Percentiles rank a stretch among this genome's conserved stretches.
These are phyloP conservation scores for Physocephala rufipes DNA, from an alignment of 2,888 invertebrate species.

Conservation along the genomic window DNA sequence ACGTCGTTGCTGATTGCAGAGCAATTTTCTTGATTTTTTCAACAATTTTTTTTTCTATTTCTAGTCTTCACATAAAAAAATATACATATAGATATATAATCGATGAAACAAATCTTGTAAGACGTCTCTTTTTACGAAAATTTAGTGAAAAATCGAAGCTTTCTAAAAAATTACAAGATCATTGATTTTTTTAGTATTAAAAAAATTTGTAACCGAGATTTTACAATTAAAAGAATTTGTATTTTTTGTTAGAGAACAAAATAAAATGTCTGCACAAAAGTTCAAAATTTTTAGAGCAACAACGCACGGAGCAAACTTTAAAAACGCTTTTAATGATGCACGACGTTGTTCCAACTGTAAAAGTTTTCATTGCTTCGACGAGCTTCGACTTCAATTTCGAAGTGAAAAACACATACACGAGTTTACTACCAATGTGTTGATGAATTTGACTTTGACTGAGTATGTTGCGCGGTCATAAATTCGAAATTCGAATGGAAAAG, in stretches of 20 bases:
- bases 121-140: not conserved
- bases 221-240: not conserved
- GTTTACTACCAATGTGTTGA: not conserved
- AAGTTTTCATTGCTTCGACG: conserved; percentile 49
- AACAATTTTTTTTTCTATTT: too few relatives aligned
- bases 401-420: conserved; percentile 27
- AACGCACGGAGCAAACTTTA: conserved; percentile 59
- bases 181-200: not conserved
- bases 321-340: conserved; percentile 55
- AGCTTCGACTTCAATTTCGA: conserved; percentile 52
- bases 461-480: conserved; percentile 12
- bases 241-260: not conserved
- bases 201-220: not conserved
- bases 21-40: too few relatives aligned
- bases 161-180: too few relatives aligned
- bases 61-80: too few relatives aligned
- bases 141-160: too few relatives aligned
- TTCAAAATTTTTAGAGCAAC: conserved; percentile 52
- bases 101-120: not conserved
- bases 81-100: not conserved
- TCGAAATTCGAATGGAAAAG: conserved; percentile 18
- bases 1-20: not conserved
- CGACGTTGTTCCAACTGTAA: conserved; percentile 54
- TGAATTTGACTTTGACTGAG: too few relatives aligned
- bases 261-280: conserved; percentile 30